Percentiles rank a stretch among this genome's conserved stretches.
These are phyloP conservation scores for Akabosia matsudoensis DNA, from an alignment of 1,140 invertebrate species.

Conservation along the genomic window DNA sequence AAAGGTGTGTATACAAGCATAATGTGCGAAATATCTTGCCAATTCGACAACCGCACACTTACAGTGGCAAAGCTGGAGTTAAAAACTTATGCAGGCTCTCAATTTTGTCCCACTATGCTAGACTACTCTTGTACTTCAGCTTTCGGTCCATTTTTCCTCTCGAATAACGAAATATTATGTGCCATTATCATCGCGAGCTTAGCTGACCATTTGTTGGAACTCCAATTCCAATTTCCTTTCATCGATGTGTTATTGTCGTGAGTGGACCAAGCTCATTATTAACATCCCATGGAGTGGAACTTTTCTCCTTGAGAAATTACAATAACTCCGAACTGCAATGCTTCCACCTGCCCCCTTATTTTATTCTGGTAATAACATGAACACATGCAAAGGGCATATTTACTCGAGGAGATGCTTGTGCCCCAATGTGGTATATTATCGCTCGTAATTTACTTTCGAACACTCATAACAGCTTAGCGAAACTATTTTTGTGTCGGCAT, in stretches of 20 bases:
- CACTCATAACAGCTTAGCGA: no score
- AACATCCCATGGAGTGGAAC: slow-evolving; percentile 12
- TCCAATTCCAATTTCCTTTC: background rate
- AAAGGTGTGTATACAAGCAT: no score
- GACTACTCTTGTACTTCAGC: background rate
- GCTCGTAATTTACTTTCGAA: slow-evolving; percentile 1
- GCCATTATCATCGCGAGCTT: no score
- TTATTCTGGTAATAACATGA: background rate
- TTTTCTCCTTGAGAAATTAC: background rate
- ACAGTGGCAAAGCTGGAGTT: no score
- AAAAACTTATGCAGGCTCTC: no score
- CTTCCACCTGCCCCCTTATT: slow-evolving; percentile 8
- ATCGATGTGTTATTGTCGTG: background rate
- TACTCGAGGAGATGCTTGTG: background rate
- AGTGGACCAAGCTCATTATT: slow-evolving; percentile 11
- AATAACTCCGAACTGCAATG: background rate
- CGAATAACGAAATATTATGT: no score
- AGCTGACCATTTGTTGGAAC: no score
- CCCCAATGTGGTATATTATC: background rate
- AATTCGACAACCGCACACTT: no score
- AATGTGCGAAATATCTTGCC: no score
- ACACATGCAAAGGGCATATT: slow-evolving; percentile 7
- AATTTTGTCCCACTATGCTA: no score
- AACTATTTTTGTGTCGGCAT: no score
- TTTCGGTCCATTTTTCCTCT: no score